phyloP scores from a whole-genome alignment of 2,888 invertebrate species.

The Xestia ashworthii region DNA sequence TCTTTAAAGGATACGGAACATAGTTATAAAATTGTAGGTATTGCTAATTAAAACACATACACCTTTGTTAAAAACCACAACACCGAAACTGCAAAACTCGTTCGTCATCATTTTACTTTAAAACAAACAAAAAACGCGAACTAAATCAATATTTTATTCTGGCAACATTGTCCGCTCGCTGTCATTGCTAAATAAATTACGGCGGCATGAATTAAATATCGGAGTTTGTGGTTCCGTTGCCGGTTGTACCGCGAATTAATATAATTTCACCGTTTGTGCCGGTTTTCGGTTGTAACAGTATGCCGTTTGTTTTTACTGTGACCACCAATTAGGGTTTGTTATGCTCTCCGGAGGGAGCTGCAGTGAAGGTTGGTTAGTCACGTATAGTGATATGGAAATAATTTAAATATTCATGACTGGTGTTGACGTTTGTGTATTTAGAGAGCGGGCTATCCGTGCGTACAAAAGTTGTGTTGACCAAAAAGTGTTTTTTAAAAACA shows the following conservation, averaged over 20 bases:
- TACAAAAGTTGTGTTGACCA: background rate
- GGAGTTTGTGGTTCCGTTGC: constrained; percentile 58
- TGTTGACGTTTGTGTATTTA: background rate
- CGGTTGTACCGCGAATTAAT: constrained; percentile 61
- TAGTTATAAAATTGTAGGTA: background rate
- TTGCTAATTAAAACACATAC: background rate
- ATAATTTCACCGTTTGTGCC: constrained; percentile 52
- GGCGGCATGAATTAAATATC: constrained; percentile 70
- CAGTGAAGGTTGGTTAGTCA: constrained; percentile 24
- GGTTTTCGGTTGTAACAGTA: constrained; percentile 46
- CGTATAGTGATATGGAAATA: constrained; percentile 12
- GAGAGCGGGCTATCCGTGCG: background rate
- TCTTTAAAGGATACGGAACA: background rate
- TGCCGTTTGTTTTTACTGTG: constrained; percentile 52
- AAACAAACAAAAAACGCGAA: constrained; percentile 56
- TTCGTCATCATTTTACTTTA: constrained; percentile 50
- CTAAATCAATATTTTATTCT: constrained; percentile 62
- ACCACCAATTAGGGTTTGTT: constrained; percentile 54
- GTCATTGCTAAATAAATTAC: constrained; percentile 72
- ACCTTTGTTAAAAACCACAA: constrained; percentile 13
- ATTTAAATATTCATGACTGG: constrained; percentile 8
- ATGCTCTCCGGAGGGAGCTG: constrained; percentile 17
- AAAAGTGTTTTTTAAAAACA: background rate
- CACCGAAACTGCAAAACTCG: constrained; percentile 16
- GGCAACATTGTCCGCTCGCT: constrained; percentile 53